These are phyloP conservation scores for Lanistes nyassanus DNA, from an alignment of 1,140 invertebrate genomes.

Conservation along the genomic window DNA sequence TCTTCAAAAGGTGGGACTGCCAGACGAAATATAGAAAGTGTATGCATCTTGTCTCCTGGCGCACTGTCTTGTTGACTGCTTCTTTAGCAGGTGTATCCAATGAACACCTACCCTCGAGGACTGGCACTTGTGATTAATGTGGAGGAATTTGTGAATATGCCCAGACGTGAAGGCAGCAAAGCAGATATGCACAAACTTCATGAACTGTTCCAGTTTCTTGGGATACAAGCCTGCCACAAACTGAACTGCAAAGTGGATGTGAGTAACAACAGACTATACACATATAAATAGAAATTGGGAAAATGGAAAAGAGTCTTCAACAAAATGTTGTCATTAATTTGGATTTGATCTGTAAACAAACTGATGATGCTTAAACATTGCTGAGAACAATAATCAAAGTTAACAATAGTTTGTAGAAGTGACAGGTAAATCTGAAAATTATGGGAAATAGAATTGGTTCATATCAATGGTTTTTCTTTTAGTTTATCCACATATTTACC, in stretches of 20 bases:
- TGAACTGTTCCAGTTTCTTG: conserved; percentile 9
- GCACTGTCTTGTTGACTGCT: neutral
- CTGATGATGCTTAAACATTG: neutral
- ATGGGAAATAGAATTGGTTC: no score
- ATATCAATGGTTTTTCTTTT: no score
- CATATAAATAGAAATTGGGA: no score
- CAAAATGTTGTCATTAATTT: neutral
- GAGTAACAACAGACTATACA: neutral
- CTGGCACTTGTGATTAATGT: conserved; percentile 24
- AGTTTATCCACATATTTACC: no score
- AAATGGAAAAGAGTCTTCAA: neutral
- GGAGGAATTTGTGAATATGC: conserved; percentile 8
- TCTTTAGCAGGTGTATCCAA: conserved; percentile 23
- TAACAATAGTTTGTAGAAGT: no score
- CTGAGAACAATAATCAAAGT: neutral
- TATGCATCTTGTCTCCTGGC: neutral
- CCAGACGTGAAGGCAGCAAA: conserved; percentile 9
- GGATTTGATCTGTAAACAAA: neutral
- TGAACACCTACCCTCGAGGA: conserved; percentile 24
- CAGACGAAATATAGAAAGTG: neutral
- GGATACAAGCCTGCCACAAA: neutral
- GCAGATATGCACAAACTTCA: conserved; percentile 12
- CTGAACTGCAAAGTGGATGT: conserved; percentile 18
- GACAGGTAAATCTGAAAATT: no score
- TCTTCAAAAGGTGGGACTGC: neutral